Percentiles rank a stretch among this genome's conserved stretches.
phyloP scores from a whole-genome alignment of 2,888 invertebrate genomes.

The Eupeodes luniger region DNA sequence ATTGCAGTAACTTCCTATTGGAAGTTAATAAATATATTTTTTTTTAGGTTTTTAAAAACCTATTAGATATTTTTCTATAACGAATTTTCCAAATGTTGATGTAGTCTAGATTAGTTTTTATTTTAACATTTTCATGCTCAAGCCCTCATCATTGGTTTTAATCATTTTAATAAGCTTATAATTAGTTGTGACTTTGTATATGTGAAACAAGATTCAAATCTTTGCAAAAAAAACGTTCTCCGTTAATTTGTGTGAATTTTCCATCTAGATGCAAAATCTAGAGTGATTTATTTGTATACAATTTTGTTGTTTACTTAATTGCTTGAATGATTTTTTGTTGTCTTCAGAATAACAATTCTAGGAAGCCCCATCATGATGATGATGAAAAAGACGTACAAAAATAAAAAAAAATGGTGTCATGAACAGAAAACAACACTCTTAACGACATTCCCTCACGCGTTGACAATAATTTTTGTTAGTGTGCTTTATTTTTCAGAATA shows the following conservation, averaged over 20 bases:
- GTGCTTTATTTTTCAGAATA: background rate
- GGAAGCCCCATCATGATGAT: background rate
- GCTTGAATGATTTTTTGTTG: conserved; percentile 15
- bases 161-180: conserved; percentile 23
- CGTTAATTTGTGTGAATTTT: conserved; percentile 19
- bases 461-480: conserved; percentile 8
- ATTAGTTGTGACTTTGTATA: conserved; percentile 4
- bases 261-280: background rate
- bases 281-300: conserved; percentile 10
- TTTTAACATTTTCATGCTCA: background rate
- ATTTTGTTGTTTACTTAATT: conserved; percentile 9
- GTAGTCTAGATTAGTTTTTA: background rate
- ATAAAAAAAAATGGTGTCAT: conserved; percentile 31
- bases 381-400: background rate
- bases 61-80: background rate
- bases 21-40: too few species aligned
- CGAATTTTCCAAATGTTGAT: background rate
- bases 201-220: conserved; percentile 6
- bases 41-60: too few species aligned
- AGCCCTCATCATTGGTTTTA: background rate
- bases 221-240: background rate
- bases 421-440: conserved; percentile 13
- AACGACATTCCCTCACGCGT: conserved; percentile 38
- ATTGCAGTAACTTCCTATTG: too few species aligned
- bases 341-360: background rate